A percentile compares a stretch with the other conserved stretches of the same genome.
Evolutionary conservation across 92 coral and sea anemone genomes (phyloP).

Genomic region (Chrysogorgia sp.): DNA sequence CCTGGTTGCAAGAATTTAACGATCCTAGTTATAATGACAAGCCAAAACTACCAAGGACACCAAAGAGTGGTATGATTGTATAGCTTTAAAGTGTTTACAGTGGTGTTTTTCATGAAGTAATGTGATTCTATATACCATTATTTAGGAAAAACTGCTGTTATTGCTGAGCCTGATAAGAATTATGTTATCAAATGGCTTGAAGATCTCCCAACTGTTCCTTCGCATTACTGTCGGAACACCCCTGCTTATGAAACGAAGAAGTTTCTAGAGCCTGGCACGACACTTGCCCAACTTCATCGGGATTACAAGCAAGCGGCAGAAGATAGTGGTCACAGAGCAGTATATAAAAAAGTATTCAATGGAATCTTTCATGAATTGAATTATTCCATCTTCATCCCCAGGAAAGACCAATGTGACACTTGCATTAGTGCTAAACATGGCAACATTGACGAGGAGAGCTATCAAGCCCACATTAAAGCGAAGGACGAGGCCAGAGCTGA

Average conservation of each 20-base stretch:
- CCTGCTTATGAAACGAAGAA: slow-evolving; percentile 6
- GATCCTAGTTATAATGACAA: not conserved
- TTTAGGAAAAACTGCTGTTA: not conserved
- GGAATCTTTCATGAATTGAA: not conserved
- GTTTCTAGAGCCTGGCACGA: slow-evolving; percentile 19
- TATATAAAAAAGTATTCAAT: not conserved
- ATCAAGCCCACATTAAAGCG: slow-evolving; percentile 10
- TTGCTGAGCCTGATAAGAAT: not conserved
- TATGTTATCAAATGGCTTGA: not conserved
- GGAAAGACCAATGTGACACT: slow-evolving; percentile 41
- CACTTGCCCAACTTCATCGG: slow-evolving; percentile 4
- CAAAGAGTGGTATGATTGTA: not conserved
- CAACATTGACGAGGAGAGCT: slow-evolving; percentile 7
- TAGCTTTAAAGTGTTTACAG: not conserved
- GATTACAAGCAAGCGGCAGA: slow-evolving; percentile 16
- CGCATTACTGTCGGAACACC: too few relatives aligned
- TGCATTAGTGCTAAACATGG: slow-evolving; percentile 35
- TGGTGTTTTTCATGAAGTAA: not conserved
- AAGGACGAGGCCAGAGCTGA: slow-evolving; percentile 30
- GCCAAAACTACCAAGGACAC: slow-evolving; percentile 3
- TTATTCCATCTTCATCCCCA: slow-evolving; percentile 13
- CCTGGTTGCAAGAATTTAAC: slow-evolving; percentile 1
- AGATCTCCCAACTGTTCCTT: slow-evolving; percentile 13
- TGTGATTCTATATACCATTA: not conserved
- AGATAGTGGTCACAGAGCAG: not conserved